Evolutionary conservation across 2,797 vertebrate genomes (phyloP).

Genomic region (Chiroxiphia lanceolata): DNA sequence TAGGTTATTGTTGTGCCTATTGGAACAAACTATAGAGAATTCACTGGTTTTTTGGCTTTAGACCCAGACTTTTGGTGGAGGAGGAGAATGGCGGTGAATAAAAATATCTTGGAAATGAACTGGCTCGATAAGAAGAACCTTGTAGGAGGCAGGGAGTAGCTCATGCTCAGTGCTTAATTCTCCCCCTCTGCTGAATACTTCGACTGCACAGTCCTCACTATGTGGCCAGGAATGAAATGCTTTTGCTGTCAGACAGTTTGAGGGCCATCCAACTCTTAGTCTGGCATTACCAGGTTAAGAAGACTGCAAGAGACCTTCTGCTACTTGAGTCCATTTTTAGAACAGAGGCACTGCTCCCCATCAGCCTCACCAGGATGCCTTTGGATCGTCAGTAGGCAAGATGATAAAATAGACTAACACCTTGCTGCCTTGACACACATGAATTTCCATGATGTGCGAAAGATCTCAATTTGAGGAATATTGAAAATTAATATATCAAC

Average conservation of each 20-base stretch:
- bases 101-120: conserved; percentile 26
- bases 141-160: background rate
- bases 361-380: background rate
- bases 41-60: background rate
- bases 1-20: background rate
- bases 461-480: background rate
- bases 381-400: background rate
- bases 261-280: background rate
- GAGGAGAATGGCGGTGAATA: background rate
- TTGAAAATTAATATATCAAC: background rate
- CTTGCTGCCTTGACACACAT: background rate
- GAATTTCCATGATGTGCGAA: background rate
- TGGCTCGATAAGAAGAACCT: background rate
- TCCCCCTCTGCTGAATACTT: background rate
- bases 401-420: background rate
- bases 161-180: background rate
- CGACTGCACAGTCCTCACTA: background rate
- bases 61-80: background rate
- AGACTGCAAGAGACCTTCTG: background rate
- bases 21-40: background rate
- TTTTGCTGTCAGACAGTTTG: background rate
- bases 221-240: background rate
- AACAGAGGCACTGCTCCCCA: background rate
- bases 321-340: conserved; percentile 49
- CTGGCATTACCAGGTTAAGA: background rate